Evolutionary conservation across 2,797 vertebrate species (phyloP).

Genomic region (Gastrophryne carolinensis): DNA sequence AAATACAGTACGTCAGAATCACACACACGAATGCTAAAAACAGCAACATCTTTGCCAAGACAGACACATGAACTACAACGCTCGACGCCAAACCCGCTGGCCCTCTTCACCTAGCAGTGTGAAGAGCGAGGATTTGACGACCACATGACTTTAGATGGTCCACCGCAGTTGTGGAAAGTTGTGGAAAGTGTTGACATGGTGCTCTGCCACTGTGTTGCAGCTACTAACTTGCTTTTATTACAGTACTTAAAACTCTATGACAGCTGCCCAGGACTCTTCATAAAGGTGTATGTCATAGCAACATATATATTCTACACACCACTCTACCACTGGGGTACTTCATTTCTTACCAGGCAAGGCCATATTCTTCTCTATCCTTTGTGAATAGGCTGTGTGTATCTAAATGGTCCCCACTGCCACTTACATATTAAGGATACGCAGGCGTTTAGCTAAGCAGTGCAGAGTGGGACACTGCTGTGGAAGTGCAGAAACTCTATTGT

Average conservation of each 20-base stretch:
- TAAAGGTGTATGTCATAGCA: not conserved
- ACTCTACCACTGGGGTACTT: not conserved
- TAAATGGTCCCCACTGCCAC: not conserved
- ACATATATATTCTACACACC: not conserved
- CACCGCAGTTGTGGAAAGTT: not conserved
- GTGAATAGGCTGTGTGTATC: not conserved
- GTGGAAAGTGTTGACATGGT: not conserved
- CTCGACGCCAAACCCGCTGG: slow-evolving; percentile 8
- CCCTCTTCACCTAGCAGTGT: not conserved
- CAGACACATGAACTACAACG: slow-evolving; percentile 34
- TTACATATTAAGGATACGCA: not conserved
- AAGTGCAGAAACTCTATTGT: not conserved
- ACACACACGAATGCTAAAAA: slow-evolving; percentile 46
- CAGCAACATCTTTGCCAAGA: slow-evolving; percentile 28
- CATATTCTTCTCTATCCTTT: not conserved
- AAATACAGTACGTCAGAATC: slow-evolving; percentile 49
- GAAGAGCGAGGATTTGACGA: not conserved
- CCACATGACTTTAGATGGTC: not conserved
- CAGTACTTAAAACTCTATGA: slow-evolving; percentile 4
- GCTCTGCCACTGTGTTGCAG: not conserved
- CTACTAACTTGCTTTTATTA: slow-evolving; percentile 8
- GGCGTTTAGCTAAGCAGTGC: not conserved
- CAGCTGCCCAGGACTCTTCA: not conserved
- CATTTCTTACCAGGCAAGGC: not conserved
- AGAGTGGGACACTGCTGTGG: not conserved